phyloP scores from a whole-genome alignment of 2,797 vertebrate genomes.

The Chromobotia macracanthus region DNA sequence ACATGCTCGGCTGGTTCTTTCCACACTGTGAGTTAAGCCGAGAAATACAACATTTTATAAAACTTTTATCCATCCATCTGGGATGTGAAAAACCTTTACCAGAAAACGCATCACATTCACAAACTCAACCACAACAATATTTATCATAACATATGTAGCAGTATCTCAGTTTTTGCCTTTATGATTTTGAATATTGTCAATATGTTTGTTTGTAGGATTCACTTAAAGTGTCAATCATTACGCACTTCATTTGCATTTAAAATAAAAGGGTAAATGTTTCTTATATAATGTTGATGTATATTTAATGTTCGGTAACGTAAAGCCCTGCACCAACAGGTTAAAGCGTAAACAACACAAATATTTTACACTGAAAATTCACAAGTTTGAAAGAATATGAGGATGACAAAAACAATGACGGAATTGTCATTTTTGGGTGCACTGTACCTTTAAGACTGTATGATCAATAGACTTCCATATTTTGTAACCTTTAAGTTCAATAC shows the following conservation, averaged over 20 bases:
- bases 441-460: background rate
- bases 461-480: background rate
- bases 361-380: no score
- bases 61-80: slow-evolving; percentile 23
- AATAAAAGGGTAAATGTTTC: no score
- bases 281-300: no score
- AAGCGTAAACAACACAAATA: no score
- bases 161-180: background rate
- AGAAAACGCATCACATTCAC: background rate
- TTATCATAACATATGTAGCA: slow-evolving; percentile 21
- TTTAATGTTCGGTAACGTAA: no score
- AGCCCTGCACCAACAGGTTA: no score
- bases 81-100: slow-evolving; percentile 11
- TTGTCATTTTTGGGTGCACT: background rate
- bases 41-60: slow-evolving; percentile 12
- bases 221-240: no score
- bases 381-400: background rate
- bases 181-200: no score
- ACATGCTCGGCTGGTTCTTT: background rate
- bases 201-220: no score
- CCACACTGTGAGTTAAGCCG: slow-evolving; percentile 8
- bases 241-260: no score
- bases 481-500: background rate
- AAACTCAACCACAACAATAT: slow-evolving; percentile 13
- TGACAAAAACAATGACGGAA: background rate